phyloP scores from a whole-genome alignment of 2,888 invertebrate genomes.

The Tinea trinotella region DNA sequence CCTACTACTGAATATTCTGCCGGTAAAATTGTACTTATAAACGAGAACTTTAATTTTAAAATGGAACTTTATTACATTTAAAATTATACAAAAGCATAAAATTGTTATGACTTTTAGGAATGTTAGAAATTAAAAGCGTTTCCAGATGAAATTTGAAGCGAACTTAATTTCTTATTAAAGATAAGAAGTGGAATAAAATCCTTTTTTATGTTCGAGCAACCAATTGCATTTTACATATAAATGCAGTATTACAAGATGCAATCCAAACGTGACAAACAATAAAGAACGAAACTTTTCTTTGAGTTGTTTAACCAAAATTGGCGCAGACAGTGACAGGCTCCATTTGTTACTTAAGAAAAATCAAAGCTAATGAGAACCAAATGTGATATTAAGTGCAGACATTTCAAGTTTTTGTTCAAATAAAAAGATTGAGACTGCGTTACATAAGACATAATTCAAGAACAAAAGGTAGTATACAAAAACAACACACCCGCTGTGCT shows the following conservation, averaged over 20 bases:
- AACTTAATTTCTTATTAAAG: too few species aligned
- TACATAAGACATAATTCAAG: constrained; percentile 47
- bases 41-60: not conserved
- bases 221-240: not conserved
- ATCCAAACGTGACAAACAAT: not conserved
- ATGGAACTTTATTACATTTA: too few species aligned
- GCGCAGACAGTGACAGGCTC: not conserved
- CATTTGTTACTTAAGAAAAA: not conserved
- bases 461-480: constrained; percentile 57
- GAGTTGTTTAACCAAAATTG: not conserved
- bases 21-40: too few species aligned
- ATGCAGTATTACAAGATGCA: not conserved
- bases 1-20: not conserved
- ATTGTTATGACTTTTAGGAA: too few species aligned
- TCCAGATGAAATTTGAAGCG: too few species aligned
- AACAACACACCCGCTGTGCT: constrained; percentile 45
- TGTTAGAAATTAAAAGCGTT: too few species aligned
- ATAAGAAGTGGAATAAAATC: too few species aligned
- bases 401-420: not conserved
- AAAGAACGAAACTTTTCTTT: not conserved
- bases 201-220: too few species aligned
- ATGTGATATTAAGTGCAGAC: not conserved
- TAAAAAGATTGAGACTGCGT: not conserved
- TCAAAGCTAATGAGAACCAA: constrained; percentile 5
- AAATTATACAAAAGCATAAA: too few species aligned